These are phyloP conservation scores for Fragum sueziense DNA, from an alignment of 2,888 invertebrate species.

Conservation along the genomic window DNA sequence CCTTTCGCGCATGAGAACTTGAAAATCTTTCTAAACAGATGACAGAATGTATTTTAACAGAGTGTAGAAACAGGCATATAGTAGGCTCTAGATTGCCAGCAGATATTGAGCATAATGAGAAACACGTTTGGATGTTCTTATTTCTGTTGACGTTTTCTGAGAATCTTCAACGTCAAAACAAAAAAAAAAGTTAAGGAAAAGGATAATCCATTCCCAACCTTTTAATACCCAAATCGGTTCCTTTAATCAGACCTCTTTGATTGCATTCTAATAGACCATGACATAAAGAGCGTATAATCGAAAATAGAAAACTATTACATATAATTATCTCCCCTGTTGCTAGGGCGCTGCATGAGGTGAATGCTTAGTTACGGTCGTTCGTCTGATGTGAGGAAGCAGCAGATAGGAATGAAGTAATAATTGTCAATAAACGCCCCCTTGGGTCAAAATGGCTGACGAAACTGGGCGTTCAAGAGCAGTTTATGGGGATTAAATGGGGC, in stretches of 20 bases:
- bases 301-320: constrained; percentile 46
- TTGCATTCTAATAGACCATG: constrained; percentile 42
- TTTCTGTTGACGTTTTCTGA: no score
- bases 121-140: no score
- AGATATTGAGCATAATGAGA: no score
- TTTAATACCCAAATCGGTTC: constrained; percentile 12
- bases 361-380: constrained; percentile 11
- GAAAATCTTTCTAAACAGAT: no score
- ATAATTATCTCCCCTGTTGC: constrained; percentile 53
- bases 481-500: constrained; percentile 56
- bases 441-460: constrained; percentile 43
- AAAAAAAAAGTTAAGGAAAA: no score
- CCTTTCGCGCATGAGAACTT: no score
- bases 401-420: constrained; percentile 51
- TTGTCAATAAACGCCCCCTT: constrained; percentile 52
- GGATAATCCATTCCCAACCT: constrained; percentile 55
- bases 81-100: no score
- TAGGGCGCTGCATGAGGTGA: constrained; percentile 17
- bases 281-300: constrained; percentile 37
- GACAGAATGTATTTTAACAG: no score
- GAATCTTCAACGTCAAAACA: no score
- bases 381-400: constrained; percentile 14
- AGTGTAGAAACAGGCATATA: no score
- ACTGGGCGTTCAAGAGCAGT: constrained; percentile 44
- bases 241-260: constrained; percentile 26